Base-by-base conservation (phyloP, 2,797 vertebrate species). In the Petrocephalus schoutedeni region DNA sequence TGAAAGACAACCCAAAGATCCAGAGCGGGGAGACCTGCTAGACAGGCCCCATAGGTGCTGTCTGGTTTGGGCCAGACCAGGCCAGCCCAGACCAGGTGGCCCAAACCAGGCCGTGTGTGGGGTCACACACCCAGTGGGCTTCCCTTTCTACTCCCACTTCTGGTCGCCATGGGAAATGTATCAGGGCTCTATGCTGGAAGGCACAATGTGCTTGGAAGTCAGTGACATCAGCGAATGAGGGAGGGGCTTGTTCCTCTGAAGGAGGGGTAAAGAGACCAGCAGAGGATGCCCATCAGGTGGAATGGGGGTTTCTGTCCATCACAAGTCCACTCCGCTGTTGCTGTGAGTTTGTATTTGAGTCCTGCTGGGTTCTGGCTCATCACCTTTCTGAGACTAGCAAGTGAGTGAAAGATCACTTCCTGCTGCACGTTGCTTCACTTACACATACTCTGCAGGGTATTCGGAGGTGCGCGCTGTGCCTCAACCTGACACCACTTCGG, bases 131-230 rank as follows among this genome's bases (percentile, higher is more conserved):
- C 23, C 80, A 21, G 19, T 10, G n/a, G 80, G 5, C 45, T 83
- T 53, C 51, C 51, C 10, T n/a, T 49, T 51, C 23, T 7, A 83
- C 6, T 49, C 4, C 7, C n/a, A 83, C 80, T n/a, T 3, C 19
- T 21, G 10, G n/a, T 49, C 49, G 53, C 41, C 45, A 53, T 71
- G 64, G 64, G 32, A 74, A 32, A 74, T 36, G 64, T 71, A 71
- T 36, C 89, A 85, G 21, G 0, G 59, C 82, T 87, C 64, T 85
- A 67, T 89, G 23, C 89, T 86, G 0, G 87, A 49, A 16, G 85
- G 58, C 9, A 28, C 23, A 32, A 67, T 12, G 61, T 32, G 23
- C 10, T 67, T 67, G 61, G 67, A 41, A 74, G 67, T 14, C 16
- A 74, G 32, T 74, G 67, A 74, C 32, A 74, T 74, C 67, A 74